Base-by-base conservation (phyloP, 92 coral and sea anemone species). In the Epizoanthus rinbou region DNA sequence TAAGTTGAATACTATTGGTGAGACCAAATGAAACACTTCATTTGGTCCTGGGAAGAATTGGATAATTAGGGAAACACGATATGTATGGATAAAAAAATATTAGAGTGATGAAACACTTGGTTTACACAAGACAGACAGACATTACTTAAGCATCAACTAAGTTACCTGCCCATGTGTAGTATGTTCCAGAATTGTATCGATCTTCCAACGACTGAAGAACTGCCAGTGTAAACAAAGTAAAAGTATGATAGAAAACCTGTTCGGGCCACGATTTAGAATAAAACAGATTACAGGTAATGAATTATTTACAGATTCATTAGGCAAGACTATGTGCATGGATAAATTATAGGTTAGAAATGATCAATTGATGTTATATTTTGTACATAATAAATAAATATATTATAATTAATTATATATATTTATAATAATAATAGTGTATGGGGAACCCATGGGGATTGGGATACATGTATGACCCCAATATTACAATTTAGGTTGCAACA, bases 131-230 rank as follows among this genome's bases (percentile, higher is more conserved):
- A 13, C 16, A 50, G 54, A 50, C 54, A 10, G 80, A 37, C 43
- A 37, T n/a, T n/a, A n/a, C n/a, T 37, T 9, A 57, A 2, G 57
- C 4, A 8, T 8, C 43, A n/a, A n/a, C n/a, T n/a, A 37, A 37
- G 63, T 60, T 68, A 92, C 95, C 95, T 86, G 95, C 95, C 95
- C 95, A 92, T 5, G 95, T 83, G 37, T 92, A 90, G 79, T 86
- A 87, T 50, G 62, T 73, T 58, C 93, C 93, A 37, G 83, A 74
- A 69, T 90, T 84, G 82, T 83, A 90, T 70, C 95, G 87, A 69
- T 79, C 91, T 74, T 92, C 95, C 21, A 92, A 68, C 9, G 80
- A 41, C 21, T 85, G 88, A 18, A 92, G 76, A 68, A 90, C 93
- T 90, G 83, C 33, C 54, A 35, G 41, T 28, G 39, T 45, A 68